Evolutionary conservation across 2,113 vertebrate genomes (phyloP), one percentile per base, ranked within the genome.

Genomic region (Choloepus hoffmanni): DNA sequence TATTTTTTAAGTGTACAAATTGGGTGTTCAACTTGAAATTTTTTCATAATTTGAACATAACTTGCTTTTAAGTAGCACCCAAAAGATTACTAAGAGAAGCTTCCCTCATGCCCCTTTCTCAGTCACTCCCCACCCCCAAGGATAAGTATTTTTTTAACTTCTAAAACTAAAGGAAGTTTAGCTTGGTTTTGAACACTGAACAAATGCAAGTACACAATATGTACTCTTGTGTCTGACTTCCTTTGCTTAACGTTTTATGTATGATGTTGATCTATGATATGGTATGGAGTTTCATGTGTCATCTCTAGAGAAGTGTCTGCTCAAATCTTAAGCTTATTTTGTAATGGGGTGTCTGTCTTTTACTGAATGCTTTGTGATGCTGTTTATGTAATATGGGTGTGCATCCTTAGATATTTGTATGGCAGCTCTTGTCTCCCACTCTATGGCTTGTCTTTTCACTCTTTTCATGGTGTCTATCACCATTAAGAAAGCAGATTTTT

Each of bases 291-390:
- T 24, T 48, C 26, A 73, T 45, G n/a, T 5, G 3, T 28, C 16
- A 14, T 50, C 43, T 50, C 72, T 62, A 33, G 74, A 5, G 12
- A 63, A 88, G 40, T 33, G 3, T 26, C 24, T 43, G 19, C 40
- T 88, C 30, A 88, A 43, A 5, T 58, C 36, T 78, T 83, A 50
- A 53, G 7, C 50, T 70, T 79, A 33, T 53, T 78, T 94, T 86
- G 21, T 40, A 36, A 79, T 48, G 30, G 43, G 43, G 45, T 70
- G 18, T 81, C 48, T 90, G 36, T 36, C 16, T 43, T 74, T 82
- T 60, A 60, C 11, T 48, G 40, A 74, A 16, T 63, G 53, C 50
- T 72, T 73, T 40, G 45, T 36, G 36, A 36, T 10, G 58, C 23
- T 40, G 23, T 92, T 81, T 58, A 33, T 21, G n/a, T 73, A 74